These are phyloP conservation scores for Silurus glanis DNA, from an alignment of 2,113 vertebrate species.

Conservation along the genomic window DNA sequence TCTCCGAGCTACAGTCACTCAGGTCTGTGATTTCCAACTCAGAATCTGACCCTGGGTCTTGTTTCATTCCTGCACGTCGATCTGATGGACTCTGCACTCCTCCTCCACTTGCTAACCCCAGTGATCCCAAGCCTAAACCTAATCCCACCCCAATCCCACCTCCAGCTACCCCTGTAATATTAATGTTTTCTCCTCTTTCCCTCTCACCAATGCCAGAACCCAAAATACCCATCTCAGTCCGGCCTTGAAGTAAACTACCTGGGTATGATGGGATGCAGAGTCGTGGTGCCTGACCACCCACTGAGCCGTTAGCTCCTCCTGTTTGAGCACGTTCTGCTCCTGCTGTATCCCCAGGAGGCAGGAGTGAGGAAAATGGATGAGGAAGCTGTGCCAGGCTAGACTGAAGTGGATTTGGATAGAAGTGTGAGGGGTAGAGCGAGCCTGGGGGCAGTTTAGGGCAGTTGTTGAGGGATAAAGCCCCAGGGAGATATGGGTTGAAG, in stretches of 20 bases:
- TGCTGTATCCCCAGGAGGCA: slow-evolving; percentile 70
- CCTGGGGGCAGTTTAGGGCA: slow-evolving; percentile 84
- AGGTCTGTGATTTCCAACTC: slow-evolving; percentile 91
- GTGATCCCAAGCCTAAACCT: slow-evolving; percentile 54
- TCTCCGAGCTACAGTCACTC: slow-evolving; percentile 89
- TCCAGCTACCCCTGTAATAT: slow-evolving; percentile 56
- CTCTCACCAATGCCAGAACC: slow-evolving; percentile 58
- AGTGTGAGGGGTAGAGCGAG: slow-evolving; percentile 86
- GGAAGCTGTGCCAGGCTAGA: slow-evolving; percentile 81
- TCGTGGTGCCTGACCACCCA: slow-evolving; percentile 64
- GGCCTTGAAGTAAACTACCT: slow-evolving; percentile 64
- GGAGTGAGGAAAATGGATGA: slow-evolving; percentile 75
- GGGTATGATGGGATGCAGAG: slow-evolving; percentile 68
- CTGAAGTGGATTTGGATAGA: slow-evolving; percentile 85
- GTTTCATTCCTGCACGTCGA: slow-evolving; percentile 77
- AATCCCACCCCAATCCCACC: slow-evolving; percentile 65
- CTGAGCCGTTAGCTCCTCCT: slow-evolving; percentile 68
- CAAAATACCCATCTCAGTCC: slow-evolving; percentile 68
- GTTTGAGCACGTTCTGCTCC: slow-evolving; percentile 67
- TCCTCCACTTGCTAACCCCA: slow-evolving; percentile 62
- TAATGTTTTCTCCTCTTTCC: slow-evolving; percentile 59
- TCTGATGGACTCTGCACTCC: slow-evolving; percentile 72
- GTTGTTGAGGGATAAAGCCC: slow-evolving; percentile 83
- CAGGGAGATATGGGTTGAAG: slow-evolving; percentile 86
- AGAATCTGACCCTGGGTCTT: slow-evolving; percentile 83